Base-by-base conservation (phyloP, 2,797 vertebrate genomes). In the Astyanax mexicanus region DNA sequence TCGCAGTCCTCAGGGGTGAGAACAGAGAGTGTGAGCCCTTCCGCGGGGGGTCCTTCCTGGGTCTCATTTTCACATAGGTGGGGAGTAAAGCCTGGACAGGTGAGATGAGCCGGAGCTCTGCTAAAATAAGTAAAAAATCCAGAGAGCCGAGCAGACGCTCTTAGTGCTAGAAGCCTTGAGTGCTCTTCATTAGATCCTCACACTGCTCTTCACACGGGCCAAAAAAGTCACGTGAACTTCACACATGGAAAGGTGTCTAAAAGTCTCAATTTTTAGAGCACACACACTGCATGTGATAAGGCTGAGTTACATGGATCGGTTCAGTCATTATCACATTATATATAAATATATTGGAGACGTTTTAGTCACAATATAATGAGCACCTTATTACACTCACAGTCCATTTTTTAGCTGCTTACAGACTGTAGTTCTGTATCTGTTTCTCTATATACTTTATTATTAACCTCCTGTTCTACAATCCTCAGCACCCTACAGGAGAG, bases 41-140 rank as follows among this genome's bases (percentile, higher is more conserved):
- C 89, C 32, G 73, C 84, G 83, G 83, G 89, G 75, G 81, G 85
- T 79, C 83, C 79, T 83, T 86, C 57, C 88, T 89, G 86, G 87
- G 85, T 86, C 88, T 91, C 86, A 92, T 92, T 91, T 90, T 89
- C 90, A 91, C 91, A 86, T 89, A 74, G 88, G 85, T 78, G 88
- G 85, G 87, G 88, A 42, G 83, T 71, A 74, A 80, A 84, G 72
- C 71, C 74, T 70, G 85, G 75, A 74, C 58, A 62, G 82, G 80
- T 84, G 77, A 75, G 64, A 71, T 74, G 84, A 84, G 83, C 80
- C 67, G 83, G 38, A 67, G 76, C 75, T 76, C 58, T 58, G 66
- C 71, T 79, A 72, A 71, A 70, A 68, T 21, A 52, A 29, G 49
- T 45, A 10, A 29, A 17, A 45, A 55, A 13, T 13, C 40, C 4